Conservation (phyloP, 1,140 invertebrate genomes). For the Whitmania pigra region DNA sequence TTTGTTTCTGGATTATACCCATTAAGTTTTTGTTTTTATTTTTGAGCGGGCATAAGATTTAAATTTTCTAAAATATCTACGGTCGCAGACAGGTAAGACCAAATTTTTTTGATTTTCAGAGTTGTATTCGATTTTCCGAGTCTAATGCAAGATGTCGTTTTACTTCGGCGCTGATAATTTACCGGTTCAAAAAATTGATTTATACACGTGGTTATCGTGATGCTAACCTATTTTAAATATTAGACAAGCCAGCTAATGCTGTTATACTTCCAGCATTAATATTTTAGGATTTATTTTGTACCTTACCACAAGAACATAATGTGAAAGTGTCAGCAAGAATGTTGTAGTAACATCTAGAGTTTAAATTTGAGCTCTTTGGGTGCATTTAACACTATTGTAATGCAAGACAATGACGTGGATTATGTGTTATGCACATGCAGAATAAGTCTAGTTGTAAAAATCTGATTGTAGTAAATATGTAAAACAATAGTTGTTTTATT, state of each 20-base stretch:
- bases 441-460: background rate
- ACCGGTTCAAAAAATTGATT: background rate
- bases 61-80: background rate
- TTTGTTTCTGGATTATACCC: constrained; percentile 10
- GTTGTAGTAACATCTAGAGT: too few relatives aligned
- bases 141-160: background rate
- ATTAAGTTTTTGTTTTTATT: constrained; percentile 3
- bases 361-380: too few relatives aligned
- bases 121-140: background rate
- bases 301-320: too few relatives aligned
- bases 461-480: background rate
- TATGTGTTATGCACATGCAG: background rate
- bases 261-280: too few relatives aligned
- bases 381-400: too few relatives aligned
- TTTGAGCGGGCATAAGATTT: background rate
- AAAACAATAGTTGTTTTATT: background rate
- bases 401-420: too few relatives aligned
- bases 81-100: background rate
- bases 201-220: too few relatives aligned
- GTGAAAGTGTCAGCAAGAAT: too few relatives aligned
- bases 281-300: too few relatives aligned
- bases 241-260: too few relatives aligned
- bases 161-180: background rate
- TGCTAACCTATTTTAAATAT: too few relatives aligned
- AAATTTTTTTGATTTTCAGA: background rate